Evolutionary conservation across 1,140 invertebrate species (phyloP), one percentile per base, ranked within the genome.

Genomic region (Drosophila auraria): DNA sequence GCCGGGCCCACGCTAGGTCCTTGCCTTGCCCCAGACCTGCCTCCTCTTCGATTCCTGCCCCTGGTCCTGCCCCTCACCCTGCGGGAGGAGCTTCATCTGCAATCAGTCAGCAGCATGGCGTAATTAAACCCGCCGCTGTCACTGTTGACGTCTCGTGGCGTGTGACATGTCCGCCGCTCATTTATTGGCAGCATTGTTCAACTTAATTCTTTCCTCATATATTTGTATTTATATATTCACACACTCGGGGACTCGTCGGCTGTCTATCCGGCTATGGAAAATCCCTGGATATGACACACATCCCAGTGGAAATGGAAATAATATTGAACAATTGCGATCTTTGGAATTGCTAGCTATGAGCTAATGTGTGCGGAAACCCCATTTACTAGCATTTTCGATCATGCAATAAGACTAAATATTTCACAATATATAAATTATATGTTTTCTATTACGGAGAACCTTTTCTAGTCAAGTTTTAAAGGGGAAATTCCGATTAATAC

Each of bases 21-120:
- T 71, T 65, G 70, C 44, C 59, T 3, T 15, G 33, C n/a, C 47
- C 66, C 47, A 40, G 57, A 69, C 47, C 58, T 38, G 27, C 56
- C 58, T 56, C 47, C 54, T 38, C 54, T 40, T 8, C 5, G 20
- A 4, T 51, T 23, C 38, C 51, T 36, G 15, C 45, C 44, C 38
- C 25, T 5, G 2, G 25, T 5, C 25, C 25, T 25, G 25, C 20
- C 27, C 27, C 25, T 33, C 9, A 8, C 33, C 33, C 33, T 12
- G 33, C 33, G 33, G 33, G 33, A 36, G 33, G 33, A 36, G 33
- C 33, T 36, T 36, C 64, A 75, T 75, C 71, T 76, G 71, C 76
- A 90, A 89, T 89, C 82, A 90, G 74, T 72, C 78, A 81, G 62
- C 84, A 89, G 86, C 84, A 89, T 81, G 84, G 63, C 78, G 86